Conservation (phyloP, 2,888 invertebrate genomes). For the Scelioninae gen. 1 region DNA sequence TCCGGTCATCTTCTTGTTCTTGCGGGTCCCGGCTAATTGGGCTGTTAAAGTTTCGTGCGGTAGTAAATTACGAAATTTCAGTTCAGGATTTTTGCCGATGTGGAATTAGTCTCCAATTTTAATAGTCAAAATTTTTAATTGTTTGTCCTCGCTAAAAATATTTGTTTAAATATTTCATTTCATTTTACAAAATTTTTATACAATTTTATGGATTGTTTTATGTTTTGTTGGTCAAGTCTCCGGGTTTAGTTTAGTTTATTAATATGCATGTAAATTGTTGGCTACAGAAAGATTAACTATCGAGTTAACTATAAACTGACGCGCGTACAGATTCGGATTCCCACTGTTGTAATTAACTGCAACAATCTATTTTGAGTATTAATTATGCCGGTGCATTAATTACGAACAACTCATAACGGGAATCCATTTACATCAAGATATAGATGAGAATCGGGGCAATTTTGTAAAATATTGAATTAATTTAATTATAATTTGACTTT, state of each 20-base stretch:
- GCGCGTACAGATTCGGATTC: neutral
- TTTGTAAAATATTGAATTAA: conserved; percentile 27
- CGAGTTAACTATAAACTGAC: neutral
- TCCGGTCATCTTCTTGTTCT: conserved; percentile 37
- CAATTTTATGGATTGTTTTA: too few species aligned
- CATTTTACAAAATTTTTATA: neutral
- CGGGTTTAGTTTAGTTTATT: neutral
- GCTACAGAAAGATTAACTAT: too few species aligned
- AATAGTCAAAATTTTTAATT: neutral
- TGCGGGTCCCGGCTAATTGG: neutral
- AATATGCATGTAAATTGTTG: neutral
- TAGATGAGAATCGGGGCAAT: conserved; percentile 48
- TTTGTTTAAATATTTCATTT: neutral
- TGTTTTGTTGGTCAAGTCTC: neutral
- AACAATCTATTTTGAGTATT: conserved; percentile 4
- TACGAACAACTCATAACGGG: conserved; percentile 42
- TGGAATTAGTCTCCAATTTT: neutral
- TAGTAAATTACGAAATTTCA: too few species aligned
- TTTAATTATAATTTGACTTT: conserved; percentile 12
- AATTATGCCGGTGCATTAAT: conserved; percentile 24
- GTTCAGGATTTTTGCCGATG: too few species aligned
- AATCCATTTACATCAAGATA: conserved; percentile 18
- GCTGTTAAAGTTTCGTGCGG: too few species aligned
- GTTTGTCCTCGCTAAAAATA: neutral
- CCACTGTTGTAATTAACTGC: conserved; percentile 6